These are phyloP conservation scores for Salvelinus sp. DNA, from an alignment of 2,113 vertebrate species.

Conservation along the genomic window DNA sequence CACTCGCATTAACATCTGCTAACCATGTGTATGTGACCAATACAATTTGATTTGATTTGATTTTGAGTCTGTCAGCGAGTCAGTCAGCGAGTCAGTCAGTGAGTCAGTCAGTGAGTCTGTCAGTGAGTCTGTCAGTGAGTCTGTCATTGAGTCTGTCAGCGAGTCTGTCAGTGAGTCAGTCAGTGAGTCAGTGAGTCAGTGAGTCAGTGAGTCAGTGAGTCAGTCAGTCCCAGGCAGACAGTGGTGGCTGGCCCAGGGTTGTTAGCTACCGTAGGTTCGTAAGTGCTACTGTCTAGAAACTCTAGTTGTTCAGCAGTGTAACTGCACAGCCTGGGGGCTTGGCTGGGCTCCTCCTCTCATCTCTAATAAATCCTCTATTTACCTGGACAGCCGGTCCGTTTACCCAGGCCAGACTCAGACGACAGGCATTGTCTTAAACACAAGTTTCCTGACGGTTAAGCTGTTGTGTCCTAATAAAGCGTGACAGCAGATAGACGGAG, in stretches of 20 bases:
- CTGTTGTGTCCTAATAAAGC: conserved; percentile 9
- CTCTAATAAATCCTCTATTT: conserved; percentile 21
- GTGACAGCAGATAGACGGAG: neutral
- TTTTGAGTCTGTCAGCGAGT: too few species aligned
- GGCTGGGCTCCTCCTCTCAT: neutral
- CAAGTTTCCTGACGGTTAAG: conserved; percentile 20
- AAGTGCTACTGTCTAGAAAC: conserved; percentile 11
- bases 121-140: neutral
- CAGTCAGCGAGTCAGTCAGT: neutral
- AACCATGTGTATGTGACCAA: too few species aligned
- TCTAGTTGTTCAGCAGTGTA: conserved; percentile 15
- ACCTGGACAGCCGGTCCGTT: conserved; percentile 14
- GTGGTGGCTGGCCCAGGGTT: neutral
- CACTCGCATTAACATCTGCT: too few species aligned
- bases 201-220: neutral
- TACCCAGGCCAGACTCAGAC: conserved; percentile 3
- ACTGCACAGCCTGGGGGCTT: neutral
- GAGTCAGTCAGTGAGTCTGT: neutral
- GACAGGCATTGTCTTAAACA: neutral
- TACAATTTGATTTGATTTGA: too few species aligned
- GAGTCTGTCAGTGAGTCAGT: too few species aligned
- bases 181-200: neutral
- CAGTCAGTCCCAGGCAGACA: too few species aligned
- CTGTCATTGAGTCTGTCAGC: neutral
- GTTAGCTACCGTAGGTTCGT: neutral